Evolutionary conservation across 2,888 invertebrate genomes (phyloP), one percentile per base, ranked within the genome.

Genomic region (Drosophila hawaiiensis): DNA sequence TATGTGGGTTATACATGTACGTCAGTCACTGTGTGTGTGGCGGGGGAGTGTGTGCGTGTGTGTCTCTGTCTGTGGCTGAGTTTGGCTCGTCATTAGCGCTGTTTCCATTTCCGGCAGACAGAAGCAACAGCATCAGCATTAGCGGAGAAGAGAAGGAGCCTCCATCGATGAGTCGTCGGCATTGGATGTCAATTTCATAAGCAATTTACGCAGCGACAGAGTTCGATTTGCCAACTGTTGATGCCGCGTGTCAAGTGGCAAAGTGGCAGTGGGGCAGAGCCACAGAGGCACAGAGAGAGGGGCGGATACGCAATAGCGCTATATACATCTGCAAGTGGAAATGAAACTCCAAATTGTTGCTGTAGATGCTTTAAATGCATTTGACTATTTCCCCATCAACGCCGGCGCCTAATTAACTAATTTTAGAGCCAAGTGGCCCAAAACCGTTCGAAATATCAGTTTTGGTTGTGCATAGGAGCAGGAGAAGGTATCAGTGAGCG

Each of bases 161-260:
- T 29, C 64, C 53, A 72, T 59, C 73, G 54, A 50, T 35, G 60
- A 63, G 52, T 70, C 65, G 61, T 68, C 72, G 83, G 73, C 88
- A 82, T 75, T 91, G 73, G 84, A 76, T 87, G 87, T 88, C 87
- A 88, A 88, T 91, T 91, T 88, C 83, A 90, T 91, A 91, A 84
- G 91, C 91, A 91, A 88, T 88, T 91, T 90, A 85, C 83, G 76
- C 76, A 84, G 91, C 77, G 76, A 78, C 84, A 73, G 69, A 62
- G 73, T 84, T 91, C 85, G 91, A 82, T 89, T 88, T 83, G 76
- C 87, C 90, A 90, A 83, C 91, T 88, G 91, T 90, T 91, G 89
- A 91, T 72, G 82, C 76, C 73, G 31, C 39, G 56, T 69, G 50
- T 71, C 69, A 72, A 73, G 60, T 65, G 68, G 60, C 56, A 67